phyloP scores from a whole-genome alignment of 2,113 vertebrate genomes.

The Gobius niger region DNA sequence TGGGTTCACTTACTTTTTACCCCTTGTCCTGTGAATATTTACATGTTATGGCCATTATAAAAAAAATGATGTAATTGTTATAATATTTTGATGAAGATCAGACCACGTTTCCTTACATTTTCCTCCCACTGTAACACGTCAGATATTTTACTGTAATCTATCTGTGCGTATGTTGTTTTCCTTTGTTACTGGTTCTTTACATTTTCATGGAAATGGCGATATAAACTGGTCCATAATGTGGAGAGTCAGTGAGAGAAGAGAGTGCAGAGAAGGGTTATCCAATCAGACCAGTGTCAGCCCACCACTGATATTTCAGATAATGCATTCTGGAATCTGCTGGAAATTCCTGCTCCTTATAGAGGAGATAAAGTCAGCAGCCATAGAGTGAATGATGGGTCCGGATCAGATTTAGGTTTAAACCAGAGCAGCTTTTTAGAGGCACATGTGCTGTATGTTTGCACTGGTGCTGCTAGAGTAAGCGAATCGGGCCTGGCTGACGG shows the following conservation, averaged over 20 bases:
- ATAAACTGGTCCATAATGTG: constrained; percentile 8
- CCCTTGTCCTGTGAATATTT: too few relatives aligned
- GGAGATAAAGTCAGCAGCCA: constrained; percentile 65
- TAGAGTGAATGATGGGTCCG: constrained; percentile 62
- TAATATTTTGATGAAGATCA: too few relatives aligned
- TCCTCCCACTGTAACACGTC: too few relatives aligned
- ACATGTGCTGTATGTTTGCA: constrained; percentile 44
- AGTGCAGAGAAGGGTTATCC: constrained; percentile 55
- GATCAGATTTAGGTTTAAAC: constrained; percentile 43
- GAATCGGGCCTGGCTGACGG: constrained; percentile 71
- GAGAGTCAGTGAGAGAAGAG: constrained; percentile 51
- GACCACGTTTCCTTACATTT: too few relatives aligned
- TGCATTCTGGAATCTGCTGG: constrained; percentile 63
- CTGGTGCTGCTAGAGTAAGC: constrained; percentile 79
- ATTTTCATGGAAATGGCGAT: too few relatives aligned
- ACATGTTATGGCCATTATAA: too few relatives aligned
- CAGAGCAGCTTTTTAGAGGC: constrained; percentile 48
- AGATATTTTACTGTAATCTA: too few relatives aligned
- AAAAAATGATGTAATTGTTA: too few relatives aligned
- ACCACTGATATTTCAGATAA: constrained; percentile 72
- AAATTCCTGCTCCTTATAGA: constrained; percentile 61
- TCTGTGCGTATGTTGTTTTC: too few relatives aligned
- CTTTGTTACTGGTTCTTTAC: too few relatives aligned
- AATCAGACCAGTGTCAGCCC: constrained; percentile 72
- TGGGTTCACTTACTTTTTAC: too few relatives aligned